Base-by-base conservation (phyloP, 2,888 invertebrate genomes). In the Chydorus sphaericus region DNA sequence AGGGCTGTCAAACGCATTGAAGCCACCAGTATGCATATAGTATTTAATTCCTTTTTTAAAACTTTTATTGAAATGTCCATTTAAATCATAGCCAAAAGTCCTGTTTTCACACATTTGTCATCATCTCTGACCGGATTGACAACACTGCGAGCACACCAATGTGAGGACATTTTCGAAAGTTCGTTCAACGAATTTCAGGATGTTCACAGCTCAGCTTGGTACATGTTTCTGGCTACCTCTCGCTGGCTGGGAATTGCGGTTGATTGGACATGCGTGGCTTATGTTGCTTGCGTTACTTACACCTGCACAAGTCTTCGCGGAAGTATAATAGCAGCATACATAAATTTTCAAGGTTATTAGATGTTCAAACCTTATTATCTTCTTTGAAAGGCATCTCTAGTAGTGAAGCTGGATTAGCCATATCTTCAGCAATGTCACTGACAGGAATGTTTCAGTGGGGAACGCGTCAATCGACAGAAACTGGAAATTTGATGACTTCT, bases 201-300 rank as follows among this genome's bases (percentile, higher is more conserved):
- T 11, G 36, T 57, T 5, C 92, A 96, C 66, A 88, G 91, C 55
- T 85, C 93, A 1, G 85, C 94, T 6, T 96, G 89, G 85, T 94
- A 82, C 67, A 74, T 90, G 65, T 92, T 91, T 69, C 80, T 97
- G 55, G 80, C 87, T 0, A 84, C 88, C 5, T 87, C 88, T 18
- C 81, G 94, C 59, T 93, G 96, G 62, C 92, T 97, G 66, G 94
- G 92, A 1, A 86, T 92, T 65, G 88, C 88, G 79, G 72, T 97
- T 64, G 97, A 97, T 68, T 75, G 88, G 61, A 79, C 91, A 54
- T 93, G 93, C 67, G 80, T 88, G 0, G 61, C 85, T 5, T 96
- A 92, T 70, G 87, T 96, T 58, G 79, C 81, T 0, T 69, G 86
- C 48, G 91, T 94, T 0, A 88, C 92, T 0, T 74, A 89, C 63